Conservation (phyloP, 2,888 invertebrate species). For the Tiliacea aurago region DNA sequence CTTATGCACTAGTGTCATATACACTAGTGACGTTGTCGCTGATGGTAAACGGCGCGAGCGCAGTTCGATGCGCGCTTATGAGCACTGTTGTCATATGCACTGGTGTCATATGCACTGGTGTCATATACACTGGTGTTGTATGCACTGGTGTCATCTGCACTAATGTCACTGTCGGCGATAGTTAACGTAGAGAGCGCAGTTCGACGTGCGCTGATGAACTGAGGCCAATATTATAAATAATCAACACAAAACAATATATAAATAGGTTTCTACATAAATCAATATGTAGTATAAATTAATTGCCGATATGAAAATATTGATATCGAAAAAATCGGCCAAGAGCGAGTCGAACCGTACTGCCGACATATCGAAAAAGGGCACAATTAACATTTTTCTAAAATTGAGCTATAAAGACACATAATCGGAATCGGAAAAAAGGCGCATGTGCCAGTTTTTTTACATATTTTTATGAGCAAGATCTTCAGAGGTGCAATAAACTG, state of each 20-base stretch:
- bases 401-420: too few relatives aligned
- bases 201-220: not conserved
- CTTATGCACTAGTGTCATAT: too few relatives aligned
- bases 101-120: not conserved
- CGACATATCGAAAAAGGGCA: too few relatives aligned
- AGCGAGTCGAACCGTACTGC: not conserved
- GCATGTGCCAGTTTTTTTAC: too few relatives aligned
- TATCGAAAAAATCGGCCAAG: not conserved
- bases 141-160: not conserved
- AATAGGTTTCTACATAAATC: not conserved
- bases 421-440: too few relatives aligned
- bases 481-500: too few relatives aligned
- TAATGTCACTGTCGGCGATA: not conserved
- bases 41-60: too few relatives aligned
- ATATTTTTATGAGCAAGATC: too few relatives aligned
- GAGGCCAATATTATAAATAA: not conserved
- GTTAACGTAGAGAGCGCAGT: not conserved
- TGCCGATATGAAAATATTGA: not conserved
- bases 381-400: too few relatives aligned
- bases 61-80: too few relatives aligned
- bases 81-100: too few relatives aligned
- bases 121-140: not conserved
- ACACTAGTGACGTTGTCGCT: too few relatives aligned
- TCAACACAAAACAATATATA: not conserved
- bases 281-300: not conserved